phyloP scores from a whole-genome alignment of 2,888 invertebrate species.

The Hydrotaea diabolus region DNA sequence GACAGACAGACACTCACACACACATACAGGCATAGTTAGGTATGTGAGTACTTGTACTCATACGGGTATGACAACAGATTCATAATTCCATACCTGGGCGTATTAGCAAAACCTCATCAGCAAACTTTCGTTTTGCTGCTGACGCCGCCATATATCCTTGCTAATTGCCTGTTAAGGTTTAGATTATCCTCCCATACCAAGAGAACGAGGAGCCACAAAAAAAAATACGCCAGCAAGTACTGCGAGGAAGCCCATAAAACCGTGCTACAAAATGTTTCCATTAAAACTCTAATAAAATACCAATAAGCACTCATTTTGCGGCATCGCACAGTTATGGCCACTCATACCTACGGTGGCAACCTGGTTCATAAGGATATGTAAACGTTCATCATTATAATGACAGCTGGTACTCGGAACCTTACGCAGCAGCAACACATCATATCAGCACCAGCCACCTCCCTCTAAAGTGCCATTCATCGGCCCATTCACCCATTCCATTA shows the following conservation, averaged over 20 bases:
- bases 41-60: neutral
- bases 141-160: slow-evolving; percentile 44
- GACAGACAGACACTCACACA: neutral
- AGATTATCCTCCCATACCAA: slow-evolving; percentile 48
- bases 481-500: neutral
- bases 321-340: slow-evolving; percentile 34
- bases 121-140: slow-evolving; percentile 40
- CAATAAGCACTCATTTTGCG: slow-evolving; percentile 64
- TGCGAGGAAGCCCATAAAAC: slow-evolving; percentile 52
- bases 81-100: slow-evolving; percentile 49
- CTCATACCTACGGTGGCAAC: slow-evolving; percentile 40
- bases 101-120: slow-evolving; percentile 53
- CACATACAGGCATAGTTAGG: neutral
- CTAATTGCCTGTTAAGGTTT: slow-evolving; percentile 64
- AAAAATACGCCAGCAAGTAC: neutral
- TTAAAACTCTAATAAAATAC: slow-evolving; percentile 67
- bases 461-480: neutral
- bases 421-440: too few species aligned
- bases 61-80: slow-evolving; percentile 31
- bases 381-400: slow-evolving; percentile 67
- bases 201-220: neutral
- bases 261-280: slow-evolving; percentile 65
- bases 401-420: slow-evolving; percentile 53
- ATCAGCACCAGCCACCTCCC: neutral
- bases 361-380: slow-evolving; percentile 23